Percentiles rank a stretch among this genome's conserved stretches.
These are phyloP conservation scores for Centropus bengalensis DNA, from an alignment of 2,113 vertebrate genomes.

Conservation along the genomic window DNA sequence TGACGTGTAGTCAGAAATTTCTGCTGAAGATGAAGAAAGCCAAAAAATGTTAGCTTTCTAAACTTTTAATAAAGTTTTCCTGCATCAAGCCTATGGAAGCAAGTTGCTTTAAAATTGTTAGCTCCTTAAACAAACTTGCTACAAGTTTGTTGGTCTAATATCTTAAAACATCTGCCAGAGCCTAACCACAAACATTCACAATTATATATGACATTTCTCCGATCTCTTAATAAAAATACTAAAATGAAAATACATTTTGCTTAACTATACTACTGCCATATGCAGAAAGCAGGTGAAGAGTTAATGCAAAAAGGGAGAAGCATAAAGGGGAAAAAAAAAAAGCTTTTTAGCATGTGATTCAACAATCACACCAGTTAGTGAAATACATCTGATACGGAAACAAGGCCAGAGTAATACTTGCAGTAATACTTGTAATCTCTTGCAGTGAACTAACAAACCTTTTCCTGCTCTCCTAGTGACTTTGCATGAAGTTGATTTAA, in stretches of 20 bases:
- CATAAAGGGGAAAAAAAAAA: not conserved
- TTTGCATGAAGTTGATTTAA: not conserved
- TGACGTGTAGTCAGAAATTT: not conserved
- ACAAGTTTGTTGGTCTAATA: not conserved
- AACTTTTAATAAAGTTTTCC: not conserved
- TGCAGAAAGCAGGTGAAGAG: not conserved
- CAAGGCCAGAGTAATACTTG: not conserved
- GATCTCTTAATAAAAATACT: not conserved
- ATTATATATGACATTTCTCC: not conserved
- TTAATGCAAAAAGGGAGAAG: not conserved
- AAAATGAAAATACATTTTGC: not conserved
- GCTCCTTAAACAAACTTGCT: not conserved
- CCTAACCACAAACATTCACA: not conserved
- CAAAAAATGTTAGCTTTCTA: not conserved
- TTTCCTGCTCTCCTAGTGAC: not conserved
- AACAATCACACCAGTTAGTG: not conserved
- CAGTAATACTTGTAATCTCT: not conserved
- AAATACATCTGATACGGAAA: not conserved
- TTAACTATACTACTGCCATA: not conserved
- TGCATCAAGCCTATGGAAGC: not conserved
- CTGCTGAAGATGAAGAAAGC: not conserved
- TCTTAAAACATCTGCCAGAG: not conserved
- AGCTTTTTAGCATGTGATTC: not conserved
- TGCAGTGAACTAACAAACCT: not conserved
- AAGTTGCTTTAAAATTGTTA: not conserved